Percentiles rank a stretch among this genome's conserved stretches.
Evolutionary conservation across 2,888 invertebrate species (phyloP).

Genomic region (Crioceris asparagi): DNA sequence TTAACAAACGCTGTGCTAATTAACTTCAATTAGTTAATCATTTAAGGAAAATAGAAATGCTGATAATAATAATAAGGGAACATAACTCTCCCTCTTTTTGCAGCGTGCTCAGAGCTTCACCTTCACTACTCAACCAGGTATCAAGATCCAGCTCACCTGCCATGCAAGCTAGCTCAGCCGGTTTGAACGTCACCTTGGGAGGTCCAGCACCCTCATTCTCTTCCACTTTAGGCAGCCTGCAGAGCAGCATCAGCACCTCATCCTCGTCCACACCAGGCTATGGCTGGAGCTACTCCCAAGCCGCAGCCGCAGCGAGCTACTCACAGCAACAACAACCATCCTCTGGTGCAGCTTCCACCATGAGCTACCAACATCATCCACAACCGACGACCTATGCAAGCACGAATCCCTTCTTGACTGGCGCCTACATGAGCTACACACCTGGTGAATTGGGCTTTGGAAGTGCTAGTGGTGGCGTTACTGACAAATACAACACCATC

Average conservation of each 20-base stretch:
- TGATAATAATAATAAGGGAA: no score
- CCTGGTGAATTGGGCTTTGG: conserved; percentile 26
- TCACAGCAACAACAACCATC: conserved; percentile 28
- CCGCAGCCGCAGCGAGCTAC: conserved; percentile 24
- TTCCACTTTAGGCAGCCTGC: conserved; percentile 27
- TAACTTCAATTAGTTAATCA: no score
- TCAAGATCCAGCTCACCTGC: conserved; percentile 36
- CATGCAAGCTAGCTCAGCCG: conserved; percentile 48
- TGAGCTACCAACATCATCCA: conserved; percentile 13
- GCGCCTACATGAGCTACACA: conserved; percentile 36
- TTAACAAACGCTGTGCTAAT: no score
- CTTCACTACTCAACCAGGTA: conserved; percentile 28
- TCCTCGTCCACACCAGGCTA: conserved; percentile 14
- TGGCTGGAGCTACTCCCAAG: conserved; percentile 27
- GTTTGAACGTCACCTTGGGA: conserved; percentile 50
- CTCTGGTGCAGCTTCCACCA: conserved; percentile 24
- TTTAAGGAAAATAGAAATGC: no score
- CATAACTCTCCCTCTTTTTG: no score
- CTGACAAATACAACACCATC: conserved; percentile 35
- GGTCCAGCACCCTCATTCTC: conserved; percentile 34
- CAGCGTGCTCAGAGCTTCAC: conserved; percentile 36
- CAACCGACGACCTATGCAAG: conserved; percentile 38
- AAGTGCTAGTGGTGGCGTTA: neutral
- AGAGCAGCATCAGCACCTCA: conserved; percentile 29
- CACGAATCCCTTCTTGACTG: conserved; percentile 51